Base-by-base conservation (phyloP, 2,888 invertebrate genomes). In the Tetanocera ferruginea region DNA sequence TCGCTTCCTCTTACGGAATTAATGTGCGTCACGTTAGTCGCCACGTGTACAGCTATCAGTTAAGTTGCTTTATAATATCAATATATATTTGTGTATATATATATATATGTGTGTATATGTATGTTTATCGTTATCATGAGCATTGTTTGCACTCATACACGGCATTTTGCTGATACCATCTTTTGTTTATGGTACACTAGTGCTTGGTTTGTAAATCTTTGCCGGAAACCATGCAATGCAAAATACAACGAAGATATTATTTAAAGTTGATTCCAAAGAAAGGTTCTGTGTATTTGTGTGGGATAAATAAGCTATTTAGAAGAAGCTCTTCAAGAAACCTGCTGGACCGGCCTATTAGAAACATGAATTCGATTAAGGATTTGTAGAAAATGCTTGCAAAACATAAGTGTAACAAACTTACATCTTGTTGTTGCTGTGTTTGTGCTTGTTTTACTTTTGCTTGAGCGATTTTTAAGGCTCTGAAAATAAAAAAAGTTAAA, bases 261-360 rank as follows among this genome's bases (percentile, higher is more conserved):
- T 11, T 60, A 60, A 11, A 28, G 17, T 62, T 43, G 67, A 3
- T 60, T 64, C 17, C 43, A 51, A 49, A 55, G 19, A 19, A 37
- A 55, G 19, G 49, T 25, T 72, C 8, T 34, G n/a, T 55, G 49
- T 51, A 23, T 62, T 52, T 70, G 9, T 37, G 51, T 52, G 37
- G 52, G 37, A 67, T 72, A n/a, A 70, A 25, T 51, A 34, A 60
- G 55, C 43, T 82, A 82, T 86, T 95, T 96, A 96, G 94, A 96
- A 96, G 93, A 96, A 96, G 94, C 96, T 96, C 93, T 96, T 96
- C 91, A 96, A 94, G 94, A 96, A 96, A 92, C 96, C 96, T 91
- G 96, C 95, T 90, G 96, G 95, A 91, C 96, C 96, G 92, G 96
- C 95, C 96, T 96, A 85, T 72, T 83, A 82, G 28, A 66, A 69